Evolutionary conservation across 92 coral and sea anemone species (phyloP), one percentile per base, ranked within the genome.

Genomic region (Porites evermanni): DNA sequence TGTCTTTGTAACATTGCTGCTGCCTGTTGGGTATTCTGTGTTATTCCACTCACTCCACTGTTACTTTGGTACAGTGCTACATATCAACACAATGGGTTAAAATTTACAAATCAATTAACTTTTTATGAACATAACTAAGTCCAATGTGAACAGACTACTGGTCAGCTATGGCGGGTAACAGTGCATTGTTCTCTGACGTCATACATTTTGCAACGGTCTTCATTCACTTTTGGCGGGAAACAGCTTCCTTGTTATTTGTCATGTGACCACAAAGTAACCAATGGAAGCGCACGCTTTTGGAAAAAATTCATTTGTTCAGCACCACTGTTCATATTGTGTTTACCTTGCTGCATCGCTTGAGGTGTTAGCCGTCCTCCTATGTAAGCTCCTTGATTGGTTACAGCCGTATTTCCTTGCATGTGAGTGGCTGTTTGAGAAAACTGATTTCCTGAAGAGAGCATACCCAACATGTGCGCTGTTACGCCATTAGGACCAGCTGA

Each of bases 271-370:
- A 38, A 38, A 38, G 47, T 38, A 38, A 38, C 47, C 47, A 38
- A 38, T 38, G 47, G 47, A 38, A 38, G 47, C 47, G 47, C 5
- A 3, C 6, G 47, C 47, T 38, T 38, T 38, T 38, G 47, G 47
- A 38, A 38, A 38, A 4, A 4, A 38, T 5, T 38, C 47, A 38
- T 38, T 38, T 38, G 47, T 38, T 38, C 47, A 38, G 47, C 47
- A 38, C 47, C 47, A 38, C 47, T 3, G 47, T 38, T 38, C 47
- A 38, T 38, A 38, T 38, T 38, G 47, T 3, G 47, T 91, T 67
- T 75, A 94, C 98, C 98, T 84, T 94, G 98, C 73, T 94, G 98
- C 94, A 94, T 79, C 32, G 93, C 84, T 81, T 92, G 98, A 5
- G 96, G 96, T 9, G 96, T 93, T 2, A 94, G 72, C 53, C 98